Conservation (phyloP, 2,797 vertebrate genomes). For the Myotis myotis region DNA sequence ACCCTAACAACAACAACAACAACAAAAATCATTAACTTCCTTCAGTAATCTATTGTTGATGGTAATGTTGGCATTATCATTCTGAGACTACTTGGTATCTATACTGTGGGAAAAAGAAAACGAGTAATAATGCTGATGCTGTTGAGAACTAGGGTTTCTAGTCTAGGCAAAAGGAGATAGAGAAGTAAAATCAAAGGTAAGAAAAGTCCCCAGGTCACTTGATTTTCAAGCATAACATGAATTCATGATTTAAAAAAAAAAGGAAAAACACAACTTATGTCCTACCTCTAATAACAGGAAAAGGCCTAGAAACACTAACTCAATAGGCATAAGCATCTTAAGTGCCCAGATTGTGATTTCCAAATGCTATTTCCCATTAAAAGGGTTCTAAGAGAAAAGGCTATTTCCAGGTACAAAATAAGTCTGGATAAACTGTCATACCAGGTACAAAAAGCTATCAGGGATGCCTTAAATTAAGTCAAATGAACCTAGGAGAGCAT, state of each 20-base stretch:
- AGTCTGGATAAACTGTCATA: not conserved
- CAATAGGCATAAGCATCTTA: not conserved
- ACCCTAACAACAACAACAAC: not conserved
- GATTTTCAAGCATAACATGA: constrained; percentile 8
- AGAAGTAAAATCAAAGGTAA: not conserved
- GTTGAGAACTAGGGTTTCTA: not conserved
- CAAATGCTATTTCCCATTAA: constrained; percentile 26
- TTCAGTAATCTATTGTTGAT: not conserved
- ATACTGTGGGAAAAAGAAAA: not conserved
- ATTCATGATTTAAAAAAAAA: not conserved
- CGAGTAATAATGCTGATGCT: not conserved
- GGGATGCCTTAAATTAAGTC: not conserved
- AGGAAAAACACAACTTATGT: not conserved
- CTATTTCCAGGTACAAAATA: not conserved
- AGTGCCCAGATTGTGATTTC: not conserved
- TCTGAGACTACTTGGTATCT: not conserved
- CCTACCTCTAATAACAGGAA: constrained; percentile 13
- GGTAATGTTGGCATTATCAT: not conserved
- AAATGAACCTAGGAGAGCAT: not conserved
- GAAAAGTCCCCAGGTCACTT: not conserved
- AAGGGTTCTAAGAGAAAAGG: not conserved
- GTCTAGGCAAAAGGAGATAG: not conserved
- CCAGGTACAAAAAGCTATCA: not conserved
- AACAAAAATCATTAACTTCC: not conserved
- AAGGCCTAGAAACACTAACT: constrained; percentile 32